phyloP scores from a whole-genome alignment of 2,797 vertebrate species.

The Momotus momota region DNA sequence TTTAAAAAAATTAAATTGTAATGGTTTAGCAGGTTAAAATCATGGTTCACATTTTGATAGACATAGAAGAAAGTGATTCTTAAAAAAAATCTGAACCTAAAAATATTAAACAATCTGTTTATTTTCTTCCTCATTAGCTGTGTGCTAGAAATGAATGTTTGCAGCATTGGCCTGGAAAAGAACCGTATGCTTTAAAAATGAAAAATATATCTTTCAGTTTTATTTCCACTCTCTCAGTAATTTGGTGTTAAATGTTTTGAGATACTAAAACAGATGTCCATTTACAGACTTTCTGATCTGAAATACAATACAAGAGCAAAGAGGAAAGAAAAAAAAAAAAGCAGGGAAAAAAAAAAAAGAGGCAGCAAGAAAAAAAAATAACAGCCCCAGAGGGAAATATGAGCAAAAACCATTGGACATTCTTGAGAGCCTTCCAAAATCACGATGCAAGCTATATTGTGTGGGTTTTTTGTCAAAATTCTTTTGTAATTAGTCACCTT shows the following conservation, averaged over 20 bases:
- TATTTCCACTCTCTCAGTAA: neutral
- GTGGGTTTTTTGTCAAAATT: neutral
- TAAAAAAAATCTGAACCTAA: neutral
- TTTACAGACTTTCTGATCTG: neutral
- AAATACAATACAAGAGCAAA: neutral
- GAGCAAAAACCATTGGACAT: neutral
- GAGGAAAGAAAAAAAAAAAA: neutral
- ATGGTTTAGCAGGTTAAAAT: neutral
- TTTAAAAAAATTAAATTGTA: neutral
- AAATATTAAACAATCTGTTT: neutral
- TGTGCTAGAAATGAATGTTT: neutral
- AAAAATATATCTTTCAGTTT: neutral
- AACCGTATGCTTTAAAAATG: neutral
- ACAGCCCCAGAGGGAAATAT: neutral
- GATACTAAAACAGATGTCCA: neutral
- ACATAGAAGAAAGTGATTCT: neutral
- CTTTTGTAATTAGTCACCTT: neutral
- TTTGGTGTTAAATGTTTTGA: neutral
- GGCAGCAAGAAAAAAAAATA: neutral
- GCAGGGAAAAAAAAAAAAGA: neutral
- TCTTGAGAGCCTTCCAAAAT: conserved; percentile 31
- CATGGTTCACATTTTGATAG: neutral
- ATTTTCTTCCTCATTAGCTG: neutral
- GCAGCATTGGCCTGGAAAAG: neutral
- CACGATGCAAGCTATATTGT: neutral